Percentiles rank a stretch among this genome's conserved stretches.
Conservation (phyloP, 2,888 invertebrate species). For the Diarsia brunnea region DNA sequence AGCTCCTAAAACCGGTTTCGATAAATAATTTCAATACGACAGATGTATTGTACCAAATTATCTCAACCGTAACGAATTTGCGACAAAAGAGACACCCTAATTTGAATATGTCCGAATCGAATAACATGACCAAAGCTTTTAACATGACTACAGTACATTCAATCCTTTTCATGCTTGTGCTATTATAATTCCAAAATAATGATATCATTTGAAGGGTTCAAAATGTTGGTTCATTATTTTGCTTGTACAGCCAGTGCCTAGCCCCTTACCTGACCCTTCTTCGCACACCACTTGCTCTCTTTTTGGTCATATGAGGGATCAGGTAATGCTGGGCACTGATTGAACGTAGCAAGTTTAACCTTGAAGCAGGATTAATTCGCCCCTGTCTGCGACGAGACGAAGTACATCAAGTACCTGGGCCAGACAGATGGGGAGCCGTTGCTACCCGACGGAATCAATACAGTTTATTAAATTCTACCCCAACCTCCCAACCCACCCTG, state of each 20-base stretch:
- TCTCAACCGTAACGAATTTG: not conserved
- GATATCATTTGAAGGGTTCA: not conserved
- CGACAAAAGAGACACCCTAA: not conserved
- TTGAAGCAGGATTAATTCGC: slow-evolving; percentile 13
- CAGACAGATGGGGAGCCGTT: slow-evolving; percentile 20
- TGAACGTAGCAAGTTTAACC: slow-evolving; percentile 12
- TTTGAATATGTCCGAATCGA: not conserved
- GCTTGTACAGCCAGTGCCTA: slow-evolving; percentile 1
- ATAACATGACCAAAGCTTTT: slow-evolving; percentile 2
- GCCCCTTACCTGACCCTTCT: too few species aligned
- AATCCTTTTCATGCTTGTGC: slow-evolving; percentile 6
- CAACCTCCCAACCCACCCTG: not conserved
- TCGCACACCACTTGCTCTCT: too few species aligned
- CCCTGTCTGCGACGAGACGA: slow-evolving; percentile 2
- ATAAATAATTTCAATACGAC: not conserved
- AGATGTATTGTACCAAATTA: slow-evolving; percentile 4
- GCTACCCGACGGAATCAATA: not conserved
- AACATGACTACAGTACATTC: not conserved
- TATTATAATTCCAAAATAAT: slow-evolving; percentile 9
- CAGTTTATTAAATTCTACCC: not conserved
- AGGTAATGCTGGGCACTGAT: too few species aligned
- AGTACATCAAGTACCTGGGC: slow-evolving; percentile 11
- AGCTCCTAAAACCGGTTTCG: not conserved
- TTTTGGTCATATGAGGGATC: too few species aligned
- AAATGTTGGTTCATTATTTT: not conserved